Percentiles rank a stretch among this genome's conserved stretches.
Evolutionary conservation across 2,113 vertebrate genomes (phyloP).

Genomic region (Thamnaconus septentrionalis): DNA sequence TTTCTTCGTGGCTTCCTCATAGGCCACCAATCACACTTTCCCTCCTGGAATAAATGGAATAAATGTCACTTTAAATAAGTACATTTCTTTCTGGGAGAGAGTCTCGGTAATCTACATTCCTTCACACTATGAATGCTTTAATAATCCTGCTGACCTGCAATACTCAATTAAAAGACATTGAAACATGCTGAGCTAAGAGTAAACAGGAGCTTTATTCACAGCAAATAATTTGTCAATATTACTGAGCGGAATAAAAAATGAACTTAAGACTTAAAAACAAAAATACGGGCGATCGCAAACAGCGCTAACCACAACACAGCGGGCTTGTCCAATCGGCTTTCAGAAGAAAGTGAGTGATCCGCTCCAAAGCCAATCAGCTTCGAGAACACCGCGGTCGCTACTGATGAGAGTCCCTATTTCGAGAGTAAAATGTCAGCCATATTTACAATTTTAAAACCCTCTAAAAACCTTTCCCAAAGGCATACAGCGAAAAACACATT

Average conservation of each 20-base stretch:
- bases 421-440: conserved; percentile 81
- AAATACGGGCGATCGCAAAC: conserved; percentile 22
- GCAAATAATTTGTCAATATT: too few species aligned
- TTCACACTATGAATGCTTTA: too few species aligned
- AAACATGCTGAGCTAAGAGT: too few species aligned
- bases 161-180: too few species aligned
- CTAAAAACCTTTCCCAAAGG: conserved; percentile 26
- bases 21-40: conserved; percentile 62
- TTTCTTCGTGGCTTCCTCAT: conserved; percentile 96
- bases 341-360: conserved; percentile 35
- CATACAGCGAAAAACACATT: not conserved
- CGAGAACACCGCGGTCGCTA: conserved; percentile 24
- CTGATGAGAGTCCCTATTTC: conserved; percentile 63
- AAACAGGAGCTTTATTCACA: too few species aligned
- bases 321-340: conserved; percentile 59
- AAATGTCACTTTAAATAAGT: conserved; percentile 2
- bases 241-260: too few species aligned
- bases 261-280: not conserved
- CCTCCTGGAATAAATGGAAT: conserved; percentile 39
- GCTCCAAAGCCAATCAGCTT: conserved; percentile 50
- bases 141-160: too few species aligned
- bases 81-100: not conserved
- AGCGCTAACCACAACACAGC: conserved; percentile 25
- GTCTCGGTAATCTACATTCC: too few species aligned
- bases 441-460: conserved; percentile 72